Percentiles rank a stretch among this genome's conserved stretches.
These are phyloP conservation scores for Oligia latruncula DNA, from an alignment of 2,888 invertebrate species.

Conservation along the genomic window DNA sequence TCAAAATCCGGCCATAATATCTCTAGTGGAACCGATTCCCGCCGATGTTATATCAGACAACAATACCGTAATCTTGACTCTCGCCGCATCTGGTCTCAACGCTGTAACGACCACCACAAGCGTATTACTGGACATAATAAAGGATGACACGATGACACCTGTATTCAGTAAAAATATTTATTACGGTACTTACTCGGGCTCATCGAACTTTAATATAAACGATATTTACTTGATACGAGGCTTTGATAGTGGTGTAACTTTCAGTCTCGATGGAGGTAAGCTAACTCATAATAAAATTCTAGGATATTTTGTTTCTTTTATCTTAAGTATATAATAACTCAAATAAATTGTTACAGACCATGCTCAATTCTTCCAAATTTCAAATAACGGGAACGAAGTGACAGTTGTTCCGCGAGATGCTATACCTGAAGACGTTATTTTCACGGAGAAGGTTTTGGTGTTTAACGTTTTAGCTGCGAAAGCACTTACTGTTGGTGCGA, in stretches of 20 bases:
- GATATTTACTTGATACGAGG: slow-evolving; percentile 78
- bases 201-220: slow-evolving; percentile 68
- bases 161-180: slow-evolving; percentile 78
- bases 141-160: slow-evolving; percentile 78
- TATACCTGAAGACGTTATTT: slow-evolving; percentile 80
- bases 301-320: not conserved
- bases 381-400: slow-evolving; percentile 64
- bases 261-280: slow-evolving; percentile 80
- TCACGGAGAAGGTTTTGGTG: slow-evolving; percentile 77
- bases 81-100: slow-evolving; percentile 77
- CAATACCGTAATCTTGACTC: slow-evolving; percentile 75
- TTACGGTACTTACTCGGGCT: slow-evolving; percentile 70
- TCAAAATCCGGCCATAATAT: slow-evolving; percentile 71
- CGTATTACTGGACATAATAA: slow-evolving; percentile 80
- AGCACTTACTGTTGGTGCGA: slow-evolving; percentile 75
- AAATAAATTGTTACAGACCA: slow-evolving; percentile 72
- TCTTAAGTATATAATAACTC: not conserved
- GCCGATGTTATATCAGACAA: slow-evolving; percentile 75
- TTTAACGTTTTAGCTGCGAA: slow-evolving; percentile 79
- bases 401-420: slow-evolving; percentile 64
- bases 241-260: slow-evolving; percentile 73
- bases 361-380: slow-evolving; percentile 74
- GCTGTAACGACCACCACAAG: slow-evolving; percentile 75
- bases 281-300: not conserved
- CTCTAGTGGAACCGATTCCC: slow-evolving; percentile 68